Base-by-base conservation (phyloP, 2,113 vertebrate species). In the Catharus bicknelli region DNA sequence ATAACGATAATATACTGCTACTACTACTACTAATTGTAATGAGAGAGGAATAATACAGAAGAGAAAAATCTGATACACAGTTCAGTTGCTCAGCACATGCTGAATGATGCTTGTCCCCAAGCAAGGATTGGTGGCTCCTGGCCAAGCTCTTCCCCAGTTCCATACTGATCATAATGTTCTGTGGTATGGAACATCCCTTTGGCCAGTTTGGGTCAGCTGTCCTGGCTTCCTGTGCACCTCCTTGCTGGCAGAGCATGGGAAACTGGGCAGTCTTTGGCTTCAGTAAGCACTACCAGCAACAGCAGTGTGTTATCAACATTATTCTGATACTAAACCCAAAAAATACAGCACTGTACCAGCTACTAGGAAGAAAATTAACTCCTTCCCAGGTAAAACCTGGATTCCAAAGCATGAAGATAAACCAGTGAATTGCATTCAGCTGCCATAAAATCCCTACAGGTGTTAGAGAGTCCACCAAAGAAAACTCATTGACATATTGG, bases 91-190 rank as follows among this genome's bases (percentile, higher is more conserved):
- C 21, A 32, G 32, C 26, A 36, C 26, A 34, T 26, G 13, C 21
- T 67, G 53, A 43, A 21, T 26, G 20, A 36, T 43, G 36, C 21
- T 26, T 51, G 7, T 43, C 16, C 30, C 11, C 0, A 1, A 36
- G 26, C 7, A 43, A 36, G 13, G 1, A 30, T 6, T 75, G 36
- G 20, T 13, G 5, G 16, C 66, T 61, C 32, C 66, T 58, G 29
- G 16, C 12, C 23, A 19, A n/a, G 10, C 16, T 29, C 43, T 57
- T 29, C 25, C 51, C 20, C 36, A 17, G 10, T 42, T 66, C 34
- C 5, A 1, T 34, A 21, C 30, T 42, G 36, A 34, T 7, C 21
- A 19, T 50, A 42, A 20, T 0, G 0, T 42, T 42, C 16, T 13
- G 1, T 30, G 82, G 30, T 4, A 13, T 66, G 25, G 30, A 75